Evolutionary conservation across 2,113 vertebrate species (phyloP).

Genomic region (Takifugu bimaculatus): DNA sequence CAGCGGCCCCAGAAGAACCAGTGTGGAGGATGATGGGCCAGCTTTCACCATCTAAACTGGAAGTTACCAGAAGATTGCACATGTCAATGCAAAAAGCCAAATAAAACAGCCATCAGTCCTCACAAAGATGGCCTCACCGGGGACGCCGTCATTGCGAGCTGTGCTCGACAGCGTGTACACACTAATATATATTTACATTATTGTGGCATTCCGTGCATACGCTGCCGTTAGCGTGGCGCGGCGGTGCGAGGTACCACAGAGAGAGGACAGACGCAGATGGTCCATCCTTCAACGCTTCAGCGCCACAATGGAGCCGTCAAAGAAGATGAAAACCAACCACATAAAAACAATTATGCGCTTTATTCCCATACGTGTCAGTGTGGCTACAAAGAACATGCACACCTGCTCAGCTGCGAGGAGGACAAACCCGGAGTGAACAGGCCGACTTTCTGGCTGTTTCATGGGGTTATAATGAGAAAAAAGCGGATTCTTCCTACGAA

Average conservation of each 20-base stretch:
- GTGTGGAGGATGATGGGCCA: slow-evolving; percentile 17
- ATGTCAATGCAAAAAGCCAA: slow-evolving; percentile 49
- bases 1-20: slow-evolving; percentile 7
- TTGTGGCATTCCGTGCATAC: slow-evolving; percentile 47
- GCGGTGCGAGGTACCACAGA: slow-evolving; percentile 42
- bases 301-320: slow-evolving; percentile 61
- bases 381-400: slow-evolving; percentile 38
- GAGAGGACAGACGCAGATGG: slow-evolving; percentile 58
- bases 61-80: slow-evolving; percentile 3
- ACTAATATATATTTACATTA: slow-evolving; percentile 34
- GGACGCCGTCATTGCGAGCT: slow-evolving; percentile 49
- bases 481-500: slow-evolving; percentile 27
- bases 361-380: slow-evolving; percentile 29
- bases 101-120: slow-evolving; percentile 59
- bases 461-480: neutral
- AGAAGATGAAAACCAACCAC: slow-evolving; percentile 60
- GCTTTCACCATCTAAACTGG: slow-evolving; percentile 14
- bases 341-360: slow-evolving; percentile 63
- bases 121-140: slow-evolving; percentile 41
- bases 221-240: slow-evolving; percentile 44
- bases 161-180: slow-evolving; percentile 41
- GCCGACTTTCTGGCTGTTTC: slow-evolving; percentile 10
- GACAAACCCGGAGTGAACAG: slow-evolving; percentile 32
- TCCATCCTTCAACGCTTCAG: slow-evolving; percentile 59
- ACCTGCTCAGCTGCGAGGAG: slow-evolving; percentile 36